Percentiles rank a stretch among this genome's conserved stretches.
Conservation (phyloP, 2,797 vertebrate genomes). For the Notamacropus eugenii region DNA sequence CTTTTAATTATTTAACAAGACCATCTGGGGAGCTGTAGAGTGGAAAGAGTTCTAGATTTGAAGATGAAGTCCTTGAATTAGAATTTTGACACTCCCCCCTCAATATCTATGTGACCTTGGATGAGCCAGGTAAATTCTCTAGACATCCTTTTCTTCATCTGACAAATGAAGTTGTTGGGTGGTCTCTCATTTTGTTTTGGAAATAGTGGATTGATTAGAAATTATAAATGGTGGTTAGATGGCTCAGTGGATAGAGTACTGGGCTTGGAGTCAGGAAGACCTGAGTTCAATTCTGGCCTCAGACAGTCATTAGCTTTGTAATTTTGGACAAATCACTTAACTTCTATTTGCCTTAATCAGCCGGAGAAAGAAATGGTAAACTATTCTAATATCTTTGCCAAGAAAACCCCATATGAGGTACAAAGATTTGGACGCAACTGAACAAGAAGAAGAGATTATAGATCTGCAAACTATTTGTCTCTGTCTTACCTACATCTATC, state of each 20-base stretch:
- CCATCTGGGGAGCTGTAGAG: neutral
- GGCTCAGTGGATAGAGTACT: no score
- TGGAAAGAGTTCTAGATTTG: neutral
- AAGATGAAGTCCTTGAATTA: neutral
- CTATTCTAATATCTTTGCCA: no score
- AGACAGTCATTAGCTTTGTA: no score
- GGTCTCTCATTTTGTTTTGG: neutral
- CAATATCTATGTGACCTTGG: neutral
- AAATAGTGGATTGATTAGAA: neutral
- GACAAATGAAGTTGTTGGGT: neutral
- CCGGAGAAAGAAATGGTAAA: no score
- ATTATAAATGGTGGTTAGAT: neutral
- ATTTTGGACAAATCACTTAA: no score
- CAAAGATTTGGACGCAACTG: no score
- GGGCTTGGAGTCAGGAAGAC: no score
- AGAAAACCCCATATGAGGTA: no score
- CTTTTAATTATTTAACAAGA: no score
- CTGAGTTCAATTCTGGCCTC: no score
- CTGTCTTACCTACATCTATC: no score
- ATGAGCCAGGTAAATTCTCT: neutral
- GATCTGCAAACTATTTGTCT: neutral
- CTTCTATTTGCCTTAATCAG: no score
- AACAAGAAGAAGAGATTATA: neutral
- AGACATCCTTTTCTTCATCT: neutral
- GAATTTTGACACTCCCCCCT: neutral